Conservation (phyloP, 2,888 invertebrate species). For the Clepsis dumicolana region DNA sequence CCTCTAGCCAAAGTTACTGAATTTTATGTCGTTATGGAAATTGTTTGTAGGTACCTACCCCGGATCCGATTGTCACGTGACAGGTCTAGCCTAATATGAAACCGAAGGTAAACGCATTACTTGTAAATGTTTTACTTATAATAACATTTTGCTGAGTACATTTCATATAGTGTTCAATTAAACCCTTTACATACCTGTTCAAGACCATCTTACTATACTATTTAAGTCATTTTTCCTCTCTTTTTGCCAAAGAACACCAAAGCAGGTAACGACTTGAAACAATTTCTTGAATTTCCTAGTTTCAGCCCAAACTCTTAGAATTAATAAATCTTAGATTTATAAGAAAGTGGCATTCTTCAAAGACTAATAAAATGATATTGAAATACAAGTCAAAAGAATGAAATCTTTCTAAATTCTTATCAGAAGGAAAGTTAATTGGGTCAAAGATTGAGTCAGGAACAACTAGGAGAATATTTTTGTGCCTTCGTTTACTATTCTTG, state of each 20-base stretch:
- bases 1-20: too few relatives aligned
- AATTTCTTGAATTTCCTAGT: neutral
- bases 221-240: too few relatives aligned
- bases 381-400: constrained; percentile 2
- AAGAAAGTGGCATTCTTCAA: neutral
- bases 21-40: too few relatives aligned
- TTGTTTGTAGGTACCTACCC: too few relatives aligned
- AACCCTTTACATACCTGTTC: neutral
- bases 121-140: too few relatives aligned
- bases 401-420: neutral
- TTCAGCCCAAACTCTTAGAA: neutral
- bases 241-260: too few relatives aligned
- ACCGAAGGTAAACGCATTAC: too few relatives aligned
- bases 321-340: neutral
- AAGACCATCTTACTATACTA: neutral
- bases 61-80: too few relatives aligned
- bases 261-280: too few relatives aligned
- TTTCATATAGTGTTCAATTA: neutral
- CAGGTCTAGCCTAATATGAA: too few relatives aligned
- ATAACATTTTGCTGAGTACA: too few relatives aligned
- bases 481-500: neutral
- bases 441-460: neutral
- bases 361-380: constrained; percentile 2
- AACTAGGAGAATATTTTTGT: neutral
- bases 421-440: neutral